A percentile compares a stretch with the other conserved stretches of the same genome.
These are phyloP conservation scores for Oreohelix idahoensis DNA, from an alignment of 1,140 invertebrate genomes.

Conservation along the genomic window DNA sequence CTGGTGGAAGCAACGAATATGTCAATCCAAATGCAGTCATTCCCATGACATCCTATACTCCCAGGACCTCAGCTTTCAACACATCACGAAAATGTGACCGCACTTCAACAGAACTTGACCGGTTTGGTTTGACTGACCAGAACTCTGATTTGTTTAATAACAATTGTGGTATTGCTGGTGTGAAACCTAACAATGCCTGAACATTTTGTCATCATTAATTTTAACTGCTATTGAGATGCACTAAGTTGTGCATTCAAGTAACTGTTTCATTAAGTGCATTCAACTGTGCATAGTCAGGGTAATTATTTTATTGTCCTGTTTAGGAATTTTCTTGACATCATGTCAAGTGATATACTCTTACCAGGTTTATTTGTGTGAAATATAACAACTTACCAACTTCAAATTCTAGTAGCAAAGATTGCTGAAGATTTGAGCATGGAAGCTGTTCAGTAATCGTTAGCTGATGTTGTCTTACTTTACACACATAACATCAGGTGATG, in stretches of 20 bases:
- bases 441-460: no score
- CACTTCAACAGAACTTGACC: not conserved
- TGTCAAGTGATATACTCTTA: no score
- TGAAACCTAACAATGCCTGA: not conserved
- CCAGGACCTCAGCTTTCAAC: not conserved
- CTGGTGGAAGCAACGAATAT: conserved; percentile 30
- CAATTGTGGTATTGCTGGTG: not conserved
- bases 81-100: not conserved
- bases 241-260: not conserved
- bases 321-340: not conserved
- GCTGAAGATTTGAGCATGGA: no score
- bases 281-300: not conserved
- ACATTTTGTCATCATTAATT: not conserved
- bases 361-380: no score
- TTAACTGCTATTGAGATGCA: not conserved
- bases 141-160: not conserved
- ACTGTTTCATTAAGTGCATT: not conserved
- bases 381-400: no score
- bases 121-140: not conserved
- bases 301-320: not conserved
- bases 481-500: no score
- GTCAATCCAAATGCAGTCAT: conserved; percentile 52
- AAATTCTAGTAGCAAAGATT: not conserved
- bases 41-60: conserved; percentile 34
- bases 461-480: no score